These are phyloP conservation scores for Diorhabda elongata DNA, from an alignment of 1,140 invertebrate species.

Conservation along the genomic window DNA sequence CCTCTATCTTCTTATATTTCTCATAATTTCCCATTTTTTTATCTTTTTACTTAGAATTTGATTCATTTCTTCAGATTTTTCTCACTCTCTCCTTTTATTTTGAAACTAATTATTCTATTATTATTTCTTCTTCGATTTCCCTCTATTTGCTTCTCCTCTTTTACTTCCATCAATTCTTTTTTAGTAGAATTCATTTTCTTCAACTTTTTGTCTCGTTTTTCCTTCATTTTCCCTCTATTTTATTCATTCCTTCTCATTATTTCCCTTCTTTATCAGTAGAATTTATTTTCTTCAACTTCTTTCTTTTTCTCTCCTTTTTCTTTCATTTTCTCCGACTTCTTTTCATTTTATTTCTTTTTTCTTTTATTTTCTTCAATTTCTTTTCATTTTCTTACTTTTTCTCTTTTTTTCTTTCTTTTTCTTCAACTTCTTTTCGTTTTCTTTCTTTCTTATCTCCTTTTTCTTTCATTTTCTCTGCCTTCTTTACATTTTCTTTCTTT, in stretches of 20 bases:
- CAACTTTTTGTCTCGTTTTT: not conserved
- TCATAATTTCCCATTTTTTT: not conserved
- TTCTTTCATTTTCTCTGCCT: too few relatives aligned
- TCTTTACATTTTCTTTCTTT: too few relatives aligned
- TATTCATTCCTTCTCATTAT: not conserved
- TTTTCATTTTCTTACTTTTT: too few relatives aligned
- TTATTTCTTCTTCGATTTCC: not conserved
- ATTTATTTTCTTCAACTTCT: not conserved
- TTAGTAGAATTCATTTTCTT: not conserved
- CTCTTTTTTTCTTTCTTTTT: too few relatives aligned
- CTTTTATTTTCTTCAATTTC: too few relatives aligned
- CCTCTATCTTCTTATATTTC: too few relatives aligned
- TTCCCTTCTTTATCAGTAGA: not conserved
- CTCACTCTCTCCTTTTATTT: not conserved
- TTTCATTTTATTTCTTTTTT: too few relatives aligned
- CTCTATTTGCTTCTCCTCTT: conserved; percentile 3
- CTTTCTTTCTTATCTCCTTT: not conserved
- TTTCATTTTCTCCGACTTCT: not conserved
- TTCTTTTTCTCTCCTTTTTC: not conserved
- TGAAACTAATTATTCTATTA: not conserved
- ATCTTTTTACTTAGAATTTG: not conserved
- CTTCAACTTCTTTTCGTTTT: not conserved
- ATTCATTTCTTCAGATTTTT: not conserved
- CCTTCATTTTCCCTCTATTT: not conserved
- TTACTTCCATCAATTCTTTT: not conserved